A percentile compares a stretch with the other conserved stretches of the same genome.
phyloP scores from a whole-genome alignment of 2,113 vertebrate genomes.

The Sinocyclocheilus rhinocerous region DNA sequence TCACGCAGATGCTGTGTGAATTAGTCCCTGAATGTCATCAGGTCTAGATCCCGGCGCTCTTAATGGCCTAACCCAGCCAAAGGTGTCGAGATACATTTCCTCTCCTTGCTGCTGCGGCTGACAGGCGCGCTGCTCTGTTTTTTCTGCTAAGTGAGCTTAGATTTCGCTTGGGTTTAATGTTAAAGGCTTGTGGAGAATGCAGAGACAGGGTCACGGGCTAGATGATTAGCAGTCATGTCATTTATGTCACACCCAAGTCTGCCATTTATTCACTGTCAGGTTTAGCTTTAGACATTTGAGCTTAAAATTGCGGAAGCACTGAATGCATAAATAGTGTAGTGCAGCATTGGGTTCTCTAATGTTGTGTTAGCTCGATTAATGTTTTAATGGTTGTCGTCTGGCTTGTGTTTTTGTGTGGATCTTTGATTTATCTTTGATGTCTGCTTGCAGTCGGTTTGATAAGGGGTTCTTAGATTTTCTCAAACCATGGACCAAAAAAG shows the following conservation, averaged over 20 bases:
- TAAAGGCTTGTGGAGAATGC: no score
- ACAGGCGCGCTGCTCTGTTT: not conserved
- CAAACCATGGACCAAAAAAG: no score
- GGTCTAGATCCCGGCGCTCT: constrained; percentile 49
- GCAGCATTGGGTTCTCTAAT: no score
- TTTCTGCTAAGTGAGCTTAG: not conserved
- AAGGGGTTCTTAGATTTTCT: no score
- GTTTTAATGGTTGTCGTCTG: no score
- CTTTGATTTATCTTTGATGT: no score
- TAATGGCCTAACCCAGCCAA: constrained; percentile 59
- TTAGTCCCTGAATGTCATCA: constrained; percentile 62
- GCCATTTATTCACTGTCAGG: not conserved
- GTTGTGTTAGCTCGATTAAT: no score
- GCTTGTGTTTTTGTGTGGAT: no score
- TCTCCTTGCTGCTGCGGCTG: not conserved
- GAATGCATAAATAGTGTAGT: no score
- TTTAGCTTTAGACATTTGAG: not conserved
- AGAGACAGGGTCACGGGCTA: no score
- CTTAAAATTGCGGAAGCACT: not conserved
- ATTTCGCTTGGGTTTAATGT: constrained; percentile 9
- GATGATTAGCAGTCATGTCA: not conserved
- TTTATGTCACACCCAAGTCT: not conserved
- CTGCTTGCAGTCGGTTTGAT: no score
- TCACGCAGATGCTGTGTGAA: constrained; percentile 67
- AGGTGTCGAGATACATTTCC: constrained; percentile 63